Evolutionary conservation across 1,140 invertebrate genomes (phyloP), one percentile per base, ranked within the genome.

Genomic region (Diorhabda sublineata): DNA sequence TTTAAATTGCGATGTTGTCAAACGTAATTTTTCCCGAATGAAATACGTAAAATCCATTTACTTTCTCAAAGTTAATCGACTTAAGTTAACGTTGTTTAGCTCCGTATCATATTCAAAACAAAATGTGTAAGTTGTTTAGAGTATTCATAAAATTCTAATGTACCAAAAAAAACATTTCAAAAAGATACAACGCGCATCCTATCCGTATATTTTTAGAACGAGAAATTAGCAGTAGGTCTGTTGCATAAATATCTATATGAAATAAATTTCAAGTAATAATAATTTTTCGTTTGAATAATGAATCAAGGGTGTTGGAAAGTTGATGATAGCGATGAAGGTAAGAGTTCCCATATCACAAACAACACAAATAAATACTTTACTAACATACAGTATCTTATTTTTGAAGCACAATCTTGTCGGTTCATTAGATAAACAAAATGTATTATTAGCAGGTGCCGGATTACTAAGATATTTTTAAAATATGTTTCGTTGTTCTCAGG

Each of bases 281-380:
- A 26, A 52, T 6, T 61, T 67, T 61, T 44, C 3, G 7, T 8
- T 42, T 66, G 9, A 9, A 74, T 41, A 61, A 85, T 85, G 84
- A 81, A 73, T 71, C 84, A 82, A 66, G 84, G 82, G 59, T 84
- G 84, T 76, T 87, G 86, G 85, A 86, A 86, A 78, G 81, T 87
- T 65, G 83, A 86, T 67, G 81, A 84, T 5, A 81, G 86, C 47
- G 84, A 87, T 66, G 85, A 84, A 81, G 85, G 86, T 87, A 79
- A 69, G 68, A 64, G 61, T 59, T 4, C n/a, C 5, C 9, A n/a
- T 67, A 8, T 60, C 8, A 9, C 43, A 42, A 4, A 8, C 42
- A 9, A 44, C 8, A 45, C n/a, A 8, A 52, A 52, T n/a, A 6
- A 2, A 52, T 52, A 8, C 6, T 2, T 6, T 8, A 8, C 3